phyloP scores from a whole-genome alignment of 2,888 invertebrate genomes.

The Lypha dubia region DNA sequence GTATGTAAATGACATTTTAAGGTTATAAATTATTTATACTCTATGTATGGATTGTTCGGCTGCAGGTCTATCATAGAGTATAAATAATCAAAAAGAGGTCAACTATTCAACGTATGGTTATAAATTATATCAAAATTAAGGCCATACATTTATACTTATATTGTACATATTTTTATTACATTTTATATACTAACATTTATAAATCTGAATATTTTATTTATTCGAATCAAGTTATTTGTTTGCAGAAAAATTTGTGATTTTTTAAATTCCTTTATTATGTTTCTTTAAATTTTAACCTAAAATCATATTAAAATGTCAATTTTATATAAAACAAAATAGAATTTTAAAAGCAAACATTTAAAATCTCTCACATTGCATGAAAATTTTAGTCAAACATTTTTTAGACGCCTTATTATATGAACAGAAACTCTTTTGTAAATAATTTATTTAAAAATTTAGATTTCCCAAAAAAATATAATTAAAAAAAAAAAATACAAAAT shows the following conservation, averaged over 20 bases:
- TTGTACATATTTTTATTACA: too few relatives aligned
- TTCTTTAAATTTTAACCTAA: constrained; percentile 25
- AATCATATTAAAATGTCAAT: constrained; percentile 59
- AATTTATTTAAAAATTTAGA: constrained; percentile 6
- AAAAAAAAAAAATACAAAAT: constrained; percentile 12
- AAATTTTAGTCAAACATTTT: constrained; percentile 58
- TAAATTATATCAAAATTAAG: too few relatives aligned
- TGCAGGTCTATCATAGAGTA: too few relatives aligned
- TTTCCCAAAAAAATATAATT: constrained; percentile 20
- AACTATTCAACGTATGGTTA: too few relatives aligned
- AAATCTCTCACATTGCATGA: constrained; percentile 56
- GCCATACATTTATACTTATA: too few relatives aligned
- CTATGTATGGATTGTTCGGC: too few relatives aligned
- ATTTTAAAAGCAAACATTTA: constrained; percentile 62
- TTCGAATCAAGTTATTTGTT: not conserved
- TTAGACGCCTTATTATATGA: constrained; percentile 69
- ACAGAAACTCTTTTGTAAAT: constrained; percentile 45
- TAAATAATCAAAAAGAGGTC: too few relatives aligned
- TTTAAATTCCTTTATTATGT: not conserved
- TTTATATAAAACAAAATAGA: constrained; percentile 42
- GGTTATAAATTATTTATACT: too few relatives aligned
- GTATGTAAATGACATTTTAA: too few relatives aligned
- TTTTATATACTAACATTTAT: too few relatives aligned
- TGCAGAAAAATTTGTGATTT: not conserved
- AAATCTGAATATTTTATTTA: too few relatives aligned